These are phyloP conservation scores for Theretra japonica DNA, from an alignment of 2,888 invertebrate genomes.

Conservation along the genomic window DNA sequence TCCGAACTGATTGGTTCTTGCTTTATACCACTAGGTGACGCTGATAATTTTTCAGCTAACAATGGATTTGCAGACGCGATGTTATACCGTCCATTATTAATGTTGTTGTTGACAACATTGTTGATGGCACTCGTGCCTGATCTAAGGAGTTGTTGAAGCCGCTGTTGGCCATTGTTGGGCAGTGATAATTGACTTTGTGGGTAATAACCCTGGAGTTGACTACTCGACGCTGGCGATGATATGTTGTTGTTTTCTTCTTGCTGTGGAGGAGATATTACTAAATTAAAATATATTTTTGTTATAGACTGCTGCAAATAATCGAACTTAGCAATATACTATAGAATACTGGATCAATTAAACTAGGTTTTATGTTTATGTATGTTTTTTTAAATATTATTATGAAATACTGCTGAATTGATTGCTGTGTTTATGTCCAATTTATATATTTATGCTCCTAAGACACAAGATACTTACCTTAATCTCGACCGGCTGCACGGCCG, in stretches of 20 bases:
- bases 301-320: too few species aligned
- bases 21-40: slow-evolving; percentile 88
- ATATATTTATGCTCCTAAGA: slow-evolving; percentile 9
- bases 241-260: slow-evolving; percentile 84
- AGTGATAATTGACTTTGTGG: slow-evolving; percentile 69
- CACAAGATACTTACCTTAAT: slow-evolving; percentile 85
- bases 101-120: slow-evolving; percentile 75
- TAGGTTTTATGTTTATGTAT: too few species aligned
- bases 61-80: slow-evolving; percentile 95
- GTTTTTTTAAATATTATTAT: background rate
- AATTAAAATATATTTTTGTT: background rate
- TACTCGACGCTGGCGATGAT: slow-evolving; percentile 74
- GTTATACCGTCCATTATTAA: slow-evolving; percentile 87
- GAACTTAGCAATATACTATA: too few species aligned
- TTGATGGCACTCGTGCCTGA: slow-evolving; percentile 80
- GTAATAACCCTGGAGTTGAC: slow-evolving; percentile 77
- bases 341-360: too few species aligned
- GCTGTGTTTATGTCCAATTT: background rate
- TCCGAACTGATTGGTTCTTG: slow-evolving; percentile 81
- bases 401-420: background rate
- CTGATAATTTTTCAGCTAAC: slow-evolving; percentile 92
- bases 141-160: slow-evolving; percentile 75
- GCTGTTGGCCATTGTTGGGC: slow-evolving; percentile 76
- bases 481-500: slow-evolving; percentile 84
- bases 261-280: slow-evolving; percentile 62